Conservation (phyloP, 1,140 invertebrate species). For the Zaprionus nigranus region DNA sequence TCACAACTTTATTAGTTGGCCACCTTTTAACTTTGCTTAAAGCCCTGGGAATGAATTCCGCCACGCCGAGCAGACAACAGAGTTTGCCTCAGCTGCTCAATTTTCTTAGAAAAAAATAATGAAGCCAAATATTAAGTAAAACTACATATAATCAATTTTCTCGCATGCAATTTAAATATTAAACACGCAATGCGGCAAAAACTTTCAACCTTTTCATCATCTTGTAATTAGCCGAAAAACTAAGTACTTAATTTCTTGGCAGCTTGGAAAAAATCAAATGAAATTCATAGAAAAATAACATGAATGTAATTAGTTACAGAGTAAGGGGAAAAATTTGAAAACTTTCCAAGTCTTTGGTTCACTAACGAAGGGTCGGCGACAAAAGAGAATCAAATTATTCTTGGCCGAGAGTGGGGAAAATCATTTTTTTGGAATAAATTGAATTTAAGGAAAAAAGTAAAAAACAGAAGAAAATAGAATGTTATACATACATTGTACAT, state of each 20-base stretch:
- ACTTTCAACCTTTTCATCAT: slow-evolving; percentile 23
- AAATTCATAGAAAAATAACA: slow-evolving; percentile 36
- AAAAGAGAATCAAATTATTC: slow-evolving; percentile 26
- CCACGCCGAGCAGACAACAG: not conserved
- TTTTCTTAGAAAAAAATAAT: slow-evolving; percentile 29
- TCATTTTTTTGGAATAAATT: not conserved
- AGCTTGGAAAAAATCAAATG: slow-evolving; percentile 3
- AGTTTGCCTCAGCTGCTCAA: slow-evolving; percentile 31
- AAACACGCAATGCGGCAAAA: slow-evolving; percentile 39
- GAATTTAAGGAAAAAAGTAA: too few relatives aligned
- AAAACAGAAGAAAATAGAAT: too few relatives aligned
- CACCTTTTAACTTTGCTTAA: slow-evolving; percentile 72
- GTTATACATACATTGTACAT: too few relatives aligned
- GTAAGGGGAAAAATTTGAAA: slow-evolving; percentile 4
- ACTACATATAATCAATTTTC: slow-evolving; percentile 76
- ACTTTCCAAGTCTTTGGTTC: slow-evolving; percentile 40
- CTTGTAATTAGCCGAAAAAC: slow-evolving; percentile 59
- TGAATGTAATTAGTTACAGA: slow-evolving; percentile 39
- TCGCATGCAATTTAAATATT: slow-evolving; percentile 66
- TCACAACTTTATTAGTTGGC: slow-evolving; percentile 72
- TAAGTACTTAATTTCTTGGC: slow-evolving; percentile 36
- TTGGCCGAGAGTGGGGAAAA: slow-evolving; percentile 2
- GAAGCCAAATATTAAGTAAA: slow-evolving; percentile 18
- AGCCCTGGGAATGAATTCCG: slow-evolving; percentile 33
- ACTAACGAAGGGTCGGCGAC: slow-evolving; percentile 37